A percentile compares a stretch with the other conserved stretches of the same genome.
These are phyloP conservation scores for Sthenelais limicola DNA, from an alignment of 2,888 invertebrate genomes.

Conservation along the genomic window DNA sequence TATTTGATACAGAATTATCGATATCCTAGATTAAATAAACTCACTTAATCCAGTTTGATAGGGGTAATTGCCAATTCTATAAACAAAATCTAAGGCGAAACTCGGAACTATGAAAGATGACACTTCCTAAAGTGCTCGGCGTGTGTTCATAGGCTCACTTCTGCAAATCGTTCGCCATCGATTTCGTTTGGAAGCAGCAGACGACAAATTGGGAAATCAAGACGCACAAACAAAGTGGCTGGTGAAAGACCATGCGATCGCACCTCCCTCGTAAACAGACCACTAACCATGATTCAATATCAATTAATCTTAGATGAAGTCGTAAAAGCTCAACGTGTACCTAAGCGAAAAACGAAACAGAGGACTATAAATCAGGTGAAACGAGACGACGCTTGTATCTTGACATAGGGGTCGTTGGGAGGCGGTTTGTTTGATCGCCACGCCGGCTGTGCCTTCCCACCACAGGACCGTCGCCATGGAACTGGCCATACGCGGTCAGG, in stretches of 20 bases:
- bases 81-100: neutral
- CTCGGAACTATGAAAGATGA: slow-evolving; percentile 19
- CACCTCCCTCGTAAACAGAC: slow-evolving; percentile 4
- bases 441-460: slow-evolving; percentile 22
- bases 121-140: neutral
- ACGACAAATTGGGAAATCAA: slow-evolving; percentile 25
- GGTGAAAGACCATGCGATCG: slow-evolving; percentile 23
- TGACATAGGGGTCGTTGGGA: neutral
- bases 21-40: no score
- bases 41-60: no score
- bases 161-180: neutral
- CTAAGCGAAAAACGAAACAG: neutral
- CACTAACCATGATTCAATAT: slow-evolving; percentile 26
- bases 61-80: slow-evolving; percentile 22
- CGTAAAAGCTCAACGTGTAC: slow-evolving; percentile 21
- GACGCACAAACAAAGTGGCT: slow-evolving; percentile 20
- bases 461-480: neutral
- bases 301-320: slow-evolving; percentile 39
- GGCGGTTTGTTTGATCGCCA: slow-evolving; percentile 31
- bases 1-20: neutral
- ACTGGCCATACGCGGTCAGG: no score
- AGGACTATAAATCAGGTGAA: slow-evolving; percentile 15
- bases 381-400: neutral
- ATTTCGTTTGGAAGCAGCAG: no score
- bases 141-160: neutral